phyloP scores from a whole-genome alignment of 2,113 vertebrate species.

The Desmodus rotundus region DNA sequence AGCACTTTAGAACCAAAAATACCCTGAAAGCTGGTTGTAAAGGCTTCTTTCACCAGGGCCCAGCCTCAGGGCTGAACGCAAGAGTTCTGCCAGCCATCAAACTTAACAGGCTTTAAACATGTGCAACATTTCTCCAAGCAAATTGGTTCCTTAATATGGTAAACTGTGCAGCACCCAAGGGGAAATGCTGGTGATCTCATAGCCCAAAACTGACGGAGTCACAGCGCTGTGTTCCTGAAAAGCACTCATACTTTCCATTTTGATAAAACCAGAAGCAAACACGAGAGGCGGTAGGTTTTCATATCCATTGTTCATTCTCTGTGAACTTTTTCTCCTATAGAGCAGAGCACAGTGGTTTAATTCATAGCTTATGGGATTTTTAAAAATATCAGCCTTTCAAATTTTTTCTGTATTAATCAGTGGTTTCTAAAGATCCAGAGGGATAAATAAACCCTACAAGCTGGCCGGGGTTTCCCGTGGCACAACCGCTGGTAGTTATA shows the following conservation, averaged over 20 bases:
- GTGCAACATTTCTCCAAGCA: constrained; percentile 74
- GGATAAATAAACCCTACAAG: constrained; percentile 79
- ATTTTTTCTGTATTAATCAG: constrained; percentile 74
- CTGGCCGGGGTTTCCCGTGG: constrained; percentile 73
- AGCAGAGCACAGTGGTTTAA: constrained; percentile 76
- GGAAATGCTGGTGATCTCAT: constrained; percentile 77
- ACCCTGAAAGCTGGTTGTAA: not conserved
- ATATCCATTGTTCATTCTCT: constrained; percentile 77
- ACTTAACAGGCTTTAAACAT: constrained; percentile 73
- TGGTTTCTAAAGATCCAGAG: constrained; percentile 79
- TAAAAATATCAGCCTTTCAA: constrained; percentile 71
- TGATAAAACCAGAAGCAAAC: constrained; percentile 81
- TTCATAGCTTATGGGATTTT: constrained; percentile 74
- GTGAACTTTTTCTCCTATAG: constrained; percentile 51
- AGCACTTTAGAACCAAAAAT: not conserved
- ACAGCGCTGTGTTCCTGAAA: constrained; percentile 71
- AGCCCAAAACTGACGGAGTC: constrained; percentile 74
- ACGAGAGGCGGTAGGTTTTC: constrained; percentile 60
- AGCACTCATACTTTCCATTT: constrained; percentile 79
- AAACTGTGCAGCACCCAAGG: constrained; percentile 68
- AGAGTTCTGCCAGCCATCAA: constrained; percentile 67
- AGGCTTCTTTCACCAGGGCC: not conserved
- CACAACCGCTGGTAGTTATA: constrained; percentile 80
- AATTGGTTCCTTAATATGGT: constrained; percentile 77
- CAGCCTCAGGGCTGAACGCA: constrained; percentile 55